A percentile compares a stretch with the other conserved stretches of the same genome.
phyloP scores from a whole-genome alignment of 1,140 invertebrate species.

The Pseudomyrmex gracilis region DNA sequence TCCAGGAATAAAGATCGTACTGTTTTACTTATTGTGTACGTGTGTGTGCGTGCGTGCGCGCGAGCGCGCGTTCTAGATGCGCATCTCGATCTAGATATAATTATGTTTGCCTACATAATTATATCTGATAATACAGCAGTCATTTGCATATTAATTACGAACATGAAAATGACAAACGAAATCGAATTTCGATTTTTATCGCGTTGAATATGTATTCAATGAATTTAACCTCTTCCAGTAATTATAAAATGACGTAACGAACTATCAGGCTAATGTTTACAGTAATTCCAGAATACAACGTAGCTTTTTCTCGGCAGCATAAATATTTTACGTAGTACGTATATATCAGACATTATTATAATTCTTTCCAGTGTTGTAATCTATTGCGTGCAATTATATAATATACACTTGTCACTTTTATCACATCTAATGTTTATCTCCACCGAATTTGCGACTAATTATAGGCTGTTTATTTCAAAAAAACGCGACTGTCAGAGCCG shows the following conservation, averaged over 20 bases:
- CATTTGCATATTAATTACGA: not conserved
- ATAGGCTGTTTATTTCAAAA: conserved; percentile 60
- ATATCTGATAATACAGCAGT: no score
- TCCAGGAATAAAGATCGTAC: not conserved
- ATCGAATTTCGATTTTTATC: conserved; percentile 33
- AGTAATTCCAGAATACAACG: conserved; percentile 35
- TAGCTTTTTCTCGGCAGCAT: conserved; percentile 21
- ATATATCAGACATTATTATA: not conserved
- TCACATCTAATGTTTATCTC: not conserved
- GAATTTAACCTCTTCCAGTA: conserved; percentile 31
- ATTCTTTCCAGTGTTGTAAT: not conserved
- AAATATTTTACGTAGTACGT: conserved; percentile 10
- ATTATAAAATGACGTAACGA: conserved; percentile 44
- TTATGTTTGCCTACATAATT: no score
- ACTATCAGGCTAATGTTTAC: conserved; percentile 28
- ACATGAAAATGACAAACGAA: conserved; percentile 18
- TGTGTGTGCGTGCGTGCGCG: no score
- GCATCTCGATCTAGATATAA: no score
- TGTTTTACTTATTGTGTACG: no score
- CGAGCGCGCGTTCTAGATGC: no score
- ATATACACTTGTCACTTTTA: not conserved
- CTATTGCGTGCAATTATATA: no score
- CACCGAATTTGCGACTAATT: not conserved
- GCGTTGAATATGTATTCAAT: not conserved
- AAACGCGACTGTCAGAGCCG: conserved; percentile 16